phyloP scores from a whole-genome alignment of 2,888 invertebrate species.

The Steinernema scapterisci region DNA sequence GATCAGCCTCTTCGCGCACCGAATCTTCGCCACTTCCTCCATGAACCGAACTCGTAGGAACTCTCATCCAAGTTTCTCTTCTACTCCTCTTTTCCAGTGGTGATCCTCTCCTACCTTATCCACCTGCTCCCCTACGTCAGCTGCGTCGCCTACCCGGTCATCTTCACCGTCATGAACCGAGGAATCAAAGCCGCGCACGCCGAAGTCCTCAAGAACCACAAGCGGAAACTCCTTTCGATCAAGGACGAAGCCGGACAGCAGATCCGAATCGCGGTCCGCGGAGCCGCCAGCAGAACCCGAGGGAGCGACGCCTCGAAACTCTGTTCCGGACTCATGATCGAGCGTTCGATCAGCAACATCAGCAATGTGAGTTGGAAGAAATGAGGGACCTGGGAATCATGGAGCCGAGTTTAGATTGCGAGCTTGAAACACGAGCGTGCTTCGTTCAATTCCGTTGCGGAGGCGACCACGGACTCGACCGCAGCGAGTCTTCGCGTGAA shows the following conservation, averaged over 20 bases:
- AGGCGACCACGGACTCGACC: constrained; percentile 3
- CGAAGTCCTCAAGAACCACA: constrained; percentile 32
- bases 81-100: constrained; percentile 51
- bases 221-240: constrained; percentile 1
- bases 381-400: no score
- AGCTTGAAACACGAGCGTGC: not conserved
- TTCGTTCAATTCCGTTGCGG: not conserved
- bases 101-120: constrained; percentile 63
- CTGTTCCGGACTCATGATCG: constrained; percentile 10
- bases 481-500: not conserved
- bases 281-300: not conserved
- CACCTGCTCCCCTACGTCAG: constrained; percentile 65
- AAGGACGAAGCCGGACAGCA: constrained; percentile 28
- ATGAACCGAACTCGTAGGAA: constrained; percentile 50
- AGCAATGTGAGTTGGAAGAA: no score
- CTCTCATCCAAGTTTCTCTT: not conserved
- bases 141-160: constrained; percentile 65
- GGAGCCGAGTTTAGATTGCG: no score
- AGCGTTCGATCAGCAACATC: constrained; percentile 9
- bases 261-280: constrained; percentile 2
- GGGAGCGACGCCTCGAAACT: not conserved
- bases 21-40: constrained; percentile 42
- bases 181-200: constrained; percentile 49
- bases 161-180: constrained; percentile 62
- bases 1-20: constrained; percentile 60